These are phyloP conservation scores for Dinomys branickii DNA, from an alignment of 2,113 vertebrate species.

Conservation along the genomic window DNA sequence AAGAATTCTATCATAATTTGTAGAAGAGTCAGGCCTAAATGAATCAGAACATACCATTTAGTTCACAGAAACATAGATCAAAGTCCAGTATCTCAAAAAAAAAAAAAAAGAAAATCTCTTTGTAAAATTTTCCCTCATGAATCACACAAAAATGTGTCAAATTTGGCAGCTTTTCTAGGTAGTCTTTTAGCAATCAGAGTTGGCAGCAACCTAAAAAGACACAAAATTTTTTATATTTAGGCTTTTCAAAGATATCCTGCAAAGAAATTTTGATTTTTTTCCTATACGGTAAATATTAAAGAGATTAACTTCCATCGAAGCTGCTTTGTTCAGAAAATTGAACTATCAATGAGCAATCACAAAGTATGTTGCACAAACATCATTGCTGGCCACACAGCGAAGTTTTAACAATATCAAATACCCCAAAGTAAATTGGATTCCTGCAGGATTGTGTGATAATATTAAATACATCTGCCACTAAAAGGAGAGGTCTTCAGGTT, in stretches of 20 bases:
- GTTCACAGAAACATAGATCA: constrained; percentile 39
- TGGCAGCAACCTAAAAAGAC: not conserved
- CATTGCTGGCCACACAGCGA: not conserved
- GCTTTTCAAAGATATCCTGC: constrained; percentile 22
- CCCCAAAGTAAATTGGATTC: not conserved
- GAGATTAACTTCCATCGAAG: constrained; percentile 12
- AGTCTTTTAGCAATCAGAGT: not conserved
- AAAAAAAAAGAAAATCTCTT: not conserved
- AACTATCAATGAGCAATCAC: not conserved
- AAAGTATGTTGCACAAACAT: not conserved
- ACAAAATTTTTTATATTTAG: not conserved
- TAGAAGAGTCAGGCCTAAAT: not conserved
- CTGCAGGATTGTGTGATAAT: constrained; percentile 12
- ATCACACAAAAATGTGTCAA: not conserved
- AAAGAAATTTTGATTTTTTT: constrained; percentile 35
- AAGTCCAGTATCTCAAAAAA: not conserved
- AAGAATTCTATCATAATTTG: not conserved
- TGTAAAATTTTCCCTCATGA: constrained; percentile 3
- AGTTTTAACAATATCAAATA: not conserved
- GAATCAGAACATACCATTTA: not conserved
- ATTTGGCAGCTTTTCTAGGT: constrained; percentile 14
- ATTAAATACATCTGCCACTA: not conserved
- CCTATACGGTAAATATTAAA: constrained; percentile 43
- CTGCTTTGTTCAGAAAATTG: not conserved
- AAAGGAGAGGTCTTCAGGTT: not conserved